These are phyloP conservation scores for Drosophila bocki DNA, from an alignment of 1,140 invertebrate species.

Conservation along the genomic window DNA sequence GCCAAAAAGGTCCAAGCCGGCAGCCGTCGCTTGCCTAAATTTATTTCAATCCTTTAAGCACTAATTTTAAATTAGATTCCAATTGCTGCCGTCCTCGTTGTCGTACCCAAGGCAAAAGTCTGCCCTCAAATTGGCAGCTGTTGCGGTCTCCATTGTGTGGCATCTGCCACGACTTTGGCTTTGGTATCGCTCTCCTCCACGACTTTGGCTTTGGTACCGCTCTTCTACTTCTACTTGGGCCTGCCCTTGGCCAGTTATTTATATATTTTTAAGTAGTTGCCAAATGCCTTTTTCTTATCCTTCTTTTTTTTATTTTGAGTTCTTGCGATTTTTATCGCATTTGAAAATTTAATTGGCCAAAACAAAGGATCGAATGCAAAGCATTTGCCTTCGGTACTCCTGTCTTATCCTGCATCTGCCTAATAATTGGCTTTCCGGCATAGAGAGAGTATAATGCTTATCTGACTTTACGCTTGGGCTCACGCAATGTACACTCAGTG, in stretches of 20 bases:
- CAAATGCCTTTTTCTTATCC: conserved; percentile 40
- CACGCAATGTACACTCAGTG: conserved; percentile 53
- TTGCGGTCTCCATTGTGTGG: conserved; percentile 51
- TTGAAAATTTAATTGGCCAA: conserved; percentile 67
- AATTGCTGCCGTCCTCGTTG: conserved; percentile 51
- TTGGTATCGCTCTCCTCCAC: neutral
- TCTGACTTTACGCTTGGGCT: conserved; percentile 24
- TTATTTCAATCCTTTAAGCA: conserved; percentile 83
- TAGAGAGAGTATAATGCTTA: conserved; percentile 27
- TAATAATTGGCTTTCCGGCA: conserved; percentile 44
- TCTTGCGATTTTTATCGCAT: conserved; percentile 70
- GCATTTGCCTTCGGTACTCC: conserved; percentile 42
- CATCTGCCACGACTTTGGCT: conserved; percentile 55
- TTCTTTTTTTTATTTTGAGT: conserved; percentile 18
- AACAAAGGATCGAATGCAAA: conserved; percentile 58
- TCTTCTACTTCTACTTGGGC: conserved; percentile 28
- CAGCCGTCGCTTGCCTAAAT: conserved; percentile 72
- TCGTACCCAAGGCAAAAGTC: conserved; percentile 1
- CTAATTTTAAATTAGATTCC: conserved; percentile 84
- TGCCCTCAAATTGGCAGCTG: conserved; percentile 54
- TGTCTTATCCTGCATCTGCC: conserved; percentile 42
- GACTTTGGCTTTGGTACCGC: neutral
- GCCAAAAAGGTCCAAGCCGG: conserved; percentile 34
- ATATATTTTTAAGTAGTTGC: conserved; percentile 54
- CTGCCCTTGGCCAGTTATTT: conserved; percentile 27